Evolutionary conservation across 23 tunicate species (phyloP).

Genomic region (Styela clava): DNA sequence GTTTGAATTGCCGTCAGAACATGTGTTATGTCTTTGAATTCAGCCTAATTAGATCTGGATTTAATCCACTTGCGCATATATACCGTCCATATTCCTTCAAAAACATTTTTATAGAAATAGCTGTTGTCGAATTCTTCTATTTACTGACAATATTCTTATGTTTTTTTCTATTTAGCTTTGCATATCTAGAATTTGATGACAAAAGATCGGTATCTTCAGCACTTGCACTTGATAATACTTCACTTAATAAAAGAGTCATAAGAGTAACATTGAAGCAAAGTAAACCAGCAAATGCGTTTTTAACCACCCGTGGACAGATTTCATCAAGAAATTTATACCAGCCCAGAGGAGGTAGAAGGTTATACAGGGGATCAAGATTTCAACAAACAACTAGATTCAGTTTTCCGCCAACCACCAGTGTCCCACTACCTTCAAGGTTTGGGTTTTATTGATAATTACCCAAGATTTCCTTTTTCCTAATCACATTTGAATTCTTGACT

Average conservation of each 20-base stretch:
- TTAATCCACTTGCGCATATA: too few relatives aligned
- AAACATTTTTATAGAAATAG: too few relatives aligned
- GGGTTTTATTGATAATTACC: too few relatives aligned
- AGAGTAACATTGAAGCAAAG: constrained; percentile 32
- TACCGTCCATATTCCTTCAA: too few relatives aligned
- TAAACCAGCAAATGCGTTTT: neutral
- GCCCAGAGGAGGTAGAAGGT: neutral
- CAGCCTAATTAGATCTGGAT: too few relatives aligned
- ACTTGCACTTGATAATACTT: constrained; percentile 65
- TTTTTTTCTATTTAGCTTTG: constrained; percentile 37
- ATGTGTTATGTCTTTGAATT: too few relatives aligned
- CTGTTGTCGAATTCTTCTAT: too few relatives aligned
- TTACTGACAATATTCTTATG: too few relatives aligned
- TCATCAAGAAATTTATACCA: neutral
- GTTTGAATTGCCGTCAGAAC: too few relatives aligned
- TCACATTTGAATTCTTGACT: too few relatives aligned
- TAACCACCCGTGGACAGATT: neutral
- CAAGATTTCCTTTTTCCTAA: too few relatives aligned
- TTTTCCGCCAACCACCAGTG: neutral
- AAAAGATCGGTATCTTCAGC: constrained; percentile 56
- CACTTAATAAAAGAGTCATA: constrained; percentile 56
- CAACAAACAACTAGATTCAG: neutral
- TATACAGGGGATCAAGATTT: neutral
- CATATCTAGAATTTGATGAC: constrained; percentile 84
- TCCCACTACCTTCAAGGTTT: neutral